Percentiles rank a stretch among this genome's conserved stretches.
Conservation (phyloP, 1,140 invertebrate genomes). For the Lepidurus couesii region DNA sequence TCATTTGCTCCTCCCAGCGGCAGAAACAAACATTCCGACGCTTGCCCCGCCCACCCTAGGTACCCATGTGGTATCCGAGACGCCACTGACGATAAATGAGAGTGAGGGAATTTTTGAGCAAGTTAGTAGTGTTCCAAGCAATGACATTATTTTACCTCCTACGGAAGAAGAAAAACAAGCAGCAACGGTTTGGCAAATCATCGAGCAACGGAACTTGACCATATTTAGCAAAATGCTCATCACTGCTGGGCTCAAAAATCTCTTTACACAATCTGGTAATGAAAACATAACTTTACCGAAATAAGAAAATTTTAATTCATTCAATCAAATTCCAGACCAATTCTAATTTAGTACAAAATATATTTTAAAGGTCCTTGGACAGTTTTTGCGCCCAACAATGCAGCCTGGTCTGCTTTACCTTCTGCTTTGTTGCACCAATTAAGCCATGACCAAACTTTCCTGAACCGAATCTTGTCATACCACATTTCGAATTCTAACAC, state of each 20-base stretch:
- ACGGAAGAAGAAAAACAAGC: not conserved
- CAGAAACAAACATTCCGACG: not conserved
- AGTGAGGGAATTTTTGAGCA: too few relatives aligned
- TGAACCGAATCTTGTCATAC: conserved; percentile 43
- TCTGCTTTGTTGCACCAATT: conserved; percentile 38
- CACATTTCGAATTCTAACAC: conserved; percentile 43
- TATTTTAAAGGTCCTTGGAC: conserved; percentile 43
- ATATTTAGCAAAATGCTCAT: conserved; percentile 24
- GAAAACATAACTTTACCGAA: too few relatives aligned
- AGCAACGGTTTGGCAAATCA: conserved; percentile 18
- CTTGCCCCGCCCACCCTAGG: not conserved
- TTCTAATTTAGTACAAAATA: not conserved
- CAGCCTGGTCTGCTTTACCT: conserved; percentile 44
- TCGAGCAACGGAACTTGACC: conserved; percentile 19
- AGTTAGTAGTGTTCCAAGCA: not conserved
- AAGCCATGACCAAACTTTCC: conserved; percentile 36
- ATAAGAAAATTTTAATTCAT: too few relatives aligned
- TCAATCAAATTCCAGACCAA: too few relatives aligned
- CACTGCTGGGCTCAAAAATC: conserved; percentile 10
- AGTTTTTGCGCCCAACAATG: conserved; percentile 45
- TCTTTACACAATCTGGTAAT: conserved; percentile 13
- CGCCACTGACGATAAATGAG: not conserved
- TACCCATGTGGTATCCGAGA: not conserved
- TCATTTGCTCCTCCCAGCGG: not conserved
- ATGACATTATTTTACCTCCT: not conserved